Evolutionary conservation across 2,888 invertebrate species (phyloP).

Genomic region (Drosophila ezoana): DNA sequence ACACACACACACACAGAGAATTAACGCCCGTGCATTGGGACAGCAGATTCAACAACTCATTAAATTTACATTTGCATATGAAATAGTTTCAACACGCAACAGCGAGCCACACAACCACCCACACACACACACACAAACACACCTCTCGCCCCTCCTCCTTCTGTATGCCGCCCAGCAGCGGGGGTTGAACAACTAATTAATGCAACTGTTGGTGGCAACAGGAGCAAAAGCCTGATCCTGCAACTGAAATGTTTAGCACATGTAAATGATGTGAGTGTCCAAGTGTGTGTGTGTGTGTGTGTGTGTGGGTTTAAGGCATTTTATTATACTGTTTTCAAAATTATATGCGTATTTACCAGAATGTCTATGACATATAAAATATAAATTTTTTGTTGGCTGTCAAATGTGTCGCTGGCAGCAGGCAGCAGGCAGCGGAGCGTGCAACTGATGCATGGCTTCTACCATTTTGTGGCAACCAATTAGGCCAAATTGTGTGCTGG

Average conservation of each 20-base stretch:
- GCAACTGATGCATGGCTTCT: constrained; percentile 35
- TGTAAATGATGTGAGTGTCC: constrained; percentile 6
- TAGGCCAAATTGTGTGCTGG: constrained; percentile 63
- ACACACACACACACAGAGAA: constrained; percentile 22
- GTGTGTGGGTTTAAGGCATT: constrained; percentile 34
- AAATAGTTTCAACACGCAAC: constrained; percentile 70
- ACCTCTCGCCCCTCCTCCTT: not conserved
- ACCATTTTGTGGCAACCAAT: constrained; percentile 64
- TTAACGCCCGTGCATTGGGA: constrained; percentile 40
- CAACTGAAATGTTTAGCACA: constrained; percentile 43
- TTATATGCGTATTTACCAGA: constrained; percentile 58
- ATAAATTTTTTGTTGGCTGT: constrained; percentile 42
- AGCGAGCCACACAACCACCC: constrained; percentile 14
- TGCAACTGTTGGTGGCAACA: constrained; percentile 57
- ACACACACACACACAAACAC: not conserved
- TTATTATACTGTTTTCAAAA: constrained; percentile 54
- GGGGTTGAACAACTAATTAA: constrained; percentile 66
- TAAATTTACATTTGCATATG: constrained; percentile 77
- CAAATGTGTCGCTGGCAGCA: constrained; percentile 44
- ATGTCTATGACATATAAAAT: constrained; percentile 15
- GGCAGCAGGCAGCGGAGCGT: constrained; percentile 21
- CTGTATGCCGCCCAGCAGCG: not conserved
- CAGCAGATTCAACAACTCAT: constrained; percentile 69
- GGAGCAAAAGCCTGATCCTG: constrained; percentile 40
- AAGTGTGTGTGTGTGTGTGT: constrained; percentile 2